Evolutionary conservation across 1,140 invertebrate genomes (phyloP), one percentile per base, ranked within the genome.

Genomic region (Hyphantria cunea): DNA sequence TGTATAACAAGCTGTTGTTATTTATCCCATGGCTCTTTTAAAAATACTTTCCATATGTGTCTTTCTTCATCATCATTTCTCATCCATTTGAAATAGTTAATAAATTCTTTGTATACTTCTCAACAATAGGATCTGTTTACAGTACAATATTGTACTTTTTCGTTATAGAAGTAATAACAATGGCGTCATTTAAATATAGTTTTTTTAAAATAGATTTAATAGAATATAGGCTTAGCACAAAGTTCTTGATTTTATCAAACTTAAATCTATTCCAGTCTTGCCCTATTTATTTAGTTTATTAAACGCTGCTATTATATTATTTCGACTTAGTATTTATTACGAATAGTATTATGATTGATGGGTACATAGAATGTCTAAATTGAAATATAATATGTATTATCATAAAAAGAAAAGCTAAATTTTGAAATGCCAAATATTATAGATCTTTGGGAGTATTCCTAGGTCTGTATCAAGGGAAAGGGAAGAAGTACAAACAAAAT

Each of bases 401-500:
- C n/a, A n/a, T n/a, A n/a, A n/a, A n/a, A n/a, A n/a, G n/a, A n/a
- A n/a, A n/a, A n/a, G n/a, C n/a, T n/a, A n/a, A 50, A 49, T 60
- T 4, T 15, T 14, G 10, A 50, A 41, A 60, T 37, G 11, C 47
- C 56, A 60, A 62, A 62, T 62, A 53, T 47, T 9, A 39, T 47
- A 39, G 51, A 37, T 48, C 33, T 53, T 37, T n/a, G n/a, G 49
- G 50, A 42, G 25, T 45, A 15, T n/a, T 54, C 48, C 25, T 52
- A 52, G 51, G 9, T 52, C 33, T 7, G 7, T 52, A 51, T 49
- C 45, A 14, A 17, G 42, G n/a, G 48, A 32, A 31, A 17, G 39
- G 37, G 33, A 53, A 33, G 25, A 47, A 62, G 60, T 62, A 62
- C 60, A 62, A 62, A 62, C 51, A 54, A 53, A 54, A 54, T 54